Conservation (phyloP, 2,113 vertebrate genomes). For the Crotalus viridis region DNA sequence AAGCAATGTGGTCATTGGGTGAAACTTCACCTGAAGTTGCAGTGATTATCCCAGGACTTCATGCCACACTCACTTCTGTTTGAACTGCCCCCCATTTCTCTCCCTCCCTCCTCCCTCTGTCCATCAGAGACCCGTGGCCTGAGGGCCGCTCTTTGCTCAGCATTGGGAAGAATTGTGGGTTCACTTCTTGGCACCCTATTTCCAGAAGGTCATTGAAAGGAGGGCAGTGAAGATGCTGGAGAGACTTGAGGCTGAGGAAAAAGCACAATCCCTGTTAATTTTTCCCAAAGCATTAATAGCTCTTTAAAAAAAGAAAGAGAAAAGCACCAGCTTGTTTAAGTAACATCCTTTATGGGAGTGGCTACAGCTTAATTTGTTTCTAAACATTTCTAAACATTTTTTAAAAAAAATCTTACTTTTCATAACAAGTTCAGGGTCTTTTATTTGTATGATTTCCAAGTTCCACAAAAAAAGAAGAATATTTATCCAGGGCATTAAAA, state of each 20-base stretch:
- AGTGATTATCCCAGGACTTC: not conserved
- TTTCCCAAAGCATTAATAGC: conserved; percentile 46
- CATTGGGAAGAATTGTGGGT: not conserved
- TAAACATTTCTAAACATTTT: conserved; percentile 48
- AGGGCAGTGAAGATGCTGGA: not conserved
- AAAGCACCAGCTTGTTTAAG: conserved; percentile 25
- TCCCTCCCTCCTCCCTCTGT: not conserved
- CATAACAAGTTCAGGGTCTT: conserved; percentile 49
- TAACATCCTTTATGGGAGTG: conserved; percentile 41
- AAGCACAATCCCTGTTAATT: not conserved
- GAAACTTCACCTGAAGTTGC: not conserved
- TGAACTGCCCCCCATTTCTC: not conserved
- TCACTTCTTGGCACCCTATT: not conserved
- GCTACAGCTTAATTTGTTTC: conserved; percentile 45
- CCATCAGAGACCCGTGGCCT: not conserved
- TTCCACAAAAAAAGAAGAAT: not conserved
- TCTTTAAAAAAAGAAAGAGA: conserved; percentile 44
- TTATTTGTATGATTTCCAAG: conserved; percentile 48
- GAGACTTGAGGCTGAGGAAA: not conserved
- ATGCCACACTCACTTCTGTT: not conserved
- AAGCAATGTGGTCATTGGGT: not conserved
- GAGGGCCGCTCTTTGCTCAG: not conserved
- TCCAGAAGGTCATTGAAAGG: not conserved
- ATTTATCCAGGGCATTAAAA: conserved; percentile 61
- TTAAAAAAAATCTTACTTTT: conserved; percentile 51